Base-by-base conservation (phyloP, 1,140 invertebrate species). In the Gerris buenoi region DNA sequence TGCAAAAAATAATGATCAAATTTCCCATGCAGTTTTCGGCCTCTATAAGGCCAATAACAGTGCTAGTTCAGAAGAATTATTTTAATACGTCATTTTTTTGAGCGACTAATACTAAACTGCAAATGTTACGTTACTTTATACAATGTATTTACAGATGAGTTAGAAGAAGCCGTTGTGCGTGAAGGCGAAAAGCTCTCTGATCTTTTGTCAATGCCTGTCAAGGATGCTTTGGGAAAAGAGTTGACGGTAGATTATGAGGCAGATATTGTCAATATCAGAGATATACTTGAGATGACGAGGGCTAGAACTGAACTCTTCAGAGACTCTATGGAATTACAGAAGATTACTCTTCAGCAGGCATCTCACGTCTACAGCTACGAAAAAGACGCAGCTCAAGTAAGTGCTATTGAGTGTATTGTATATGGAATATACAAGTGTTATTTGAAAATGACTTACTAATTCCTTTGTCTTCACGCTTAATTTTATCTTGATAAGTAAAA, bases 151-250 rank as follows among this genome's bases (percentile, higher is more conserved):
- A 10, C 73, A 85, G 87, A 84, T 72, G 76, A 77, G 28, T 78
- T 88, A 62, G 86, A 86, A 75, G 79, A 79, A 63, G 84, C 88
- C 74, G 79, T 89, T 66, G 79, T 85, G n/a, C 82, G 84, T 71
- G 87, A 89, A 77, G 88, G 88, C 18, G 88, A 90, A 75, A 88
- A 86, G 72, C 77, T 91, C 27, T 84, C 88, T 25, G 88, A 90
- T 75, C 82, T 90, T 75, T 79, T 91, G 64, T 87, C 88, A 5
- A 85, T 89, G 79, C 88, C 88, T 13, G 83, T 90, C 58, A 90
- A 90, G 77, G 88, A 90, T 76, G 86, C 88, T 0, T 78, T 88
- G 60, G 66, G 66, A 27, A 63, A 60, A 27, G 68, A 68, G 58
- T 58, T 90, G 71, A 78, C 80, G 18, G 82, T 88, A 5, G 85